Percentiles rank a stretch among this genome's conserved stretches.
Conservation (phyloP, 1,140 invertebrate species). For the Hypothenemus hampei region DNA sequence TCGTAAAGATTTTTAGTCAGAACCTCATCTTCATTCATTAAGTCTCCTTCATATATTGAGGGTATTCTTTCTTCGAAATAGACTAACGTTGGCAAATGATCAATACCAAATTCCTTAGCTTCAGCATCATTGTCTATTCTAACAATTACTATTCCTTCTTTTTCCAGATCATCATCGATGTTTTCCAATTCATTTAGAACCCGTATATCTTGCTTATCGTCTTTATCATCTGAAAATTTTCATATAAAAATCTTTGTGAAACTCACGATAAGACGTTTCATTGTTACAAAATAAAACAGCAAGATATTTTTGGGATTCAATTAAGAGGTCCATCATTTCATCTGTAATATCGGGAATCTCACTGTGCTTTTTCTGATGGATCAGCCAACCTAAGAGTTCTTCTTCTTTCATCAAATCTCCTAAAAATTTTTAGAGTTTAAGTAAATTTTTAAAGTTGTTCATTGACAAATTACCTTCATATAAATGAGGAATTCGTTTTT, state of each 20-base stretch:
- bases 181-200: conserved; percentile 86
- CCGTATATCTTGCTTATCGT: conserved; percentile 82
- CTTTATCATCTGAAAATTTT: conserved; percentile 71
- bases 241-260: too few species aligned
- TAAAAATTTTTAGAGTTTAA: conserved; percentile 62
- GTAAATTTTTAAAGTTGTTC: neutral
- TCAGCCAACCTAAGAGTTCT: conserved; percentile 79
- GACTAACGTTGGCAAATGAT: conserved; percentile 79
- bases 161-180: conserved; percentile 87
- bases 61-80: conserved; percentile 92
- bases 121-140: conserved; percentile 83
- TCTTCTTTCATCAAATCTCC: conserved; percentile 90
- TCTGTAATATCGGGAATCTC: conserved; percentile 90
- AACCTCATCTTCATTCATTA: conserved; percentile 85
- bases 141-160: conserved; percentile 84
- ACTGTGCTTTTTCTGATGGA: conserved; percentile 83
- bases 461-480: conserved; percentile 64
- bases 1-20: neutral
- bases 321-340: conserved; percentile 90
- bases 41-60: conserved; percentile 84
- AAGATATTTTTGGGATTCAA: conserved; percentile 70
- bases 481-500: conserved; percentile 80
- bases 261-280: too few species aligned
- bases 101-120: conserved; percentile 86
- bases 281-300: conserved; percentile 86